phyloP scores from a whole-genome alignment of 2,113 vertebrate genomes.

The Pipa parva region DNA sequence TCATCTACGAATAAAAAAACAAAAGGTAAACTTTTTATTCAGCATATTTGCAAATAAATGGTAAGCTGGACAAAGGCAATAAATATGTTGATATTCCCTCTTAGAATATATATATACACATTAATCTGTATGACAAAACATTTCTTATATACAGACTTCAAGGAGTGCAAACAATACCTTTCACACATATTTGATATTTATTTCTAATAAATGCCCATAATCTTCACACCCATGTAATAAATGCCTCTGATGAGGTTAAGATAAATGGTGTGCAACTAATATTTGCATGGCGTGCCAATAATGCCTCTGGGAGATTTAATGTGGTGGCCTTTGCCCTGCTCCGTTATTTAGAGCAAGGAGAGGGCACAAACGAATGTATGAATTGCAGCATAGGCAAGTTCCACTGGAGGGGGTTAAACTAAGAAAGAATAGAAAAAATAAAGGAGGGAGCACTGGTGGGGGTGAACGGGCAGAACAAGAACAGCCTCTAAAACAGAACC shows the following conservation, averaged over 20 bases:
- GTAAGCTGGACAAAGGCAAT: no score
- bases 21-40: constrained; percentile 11
- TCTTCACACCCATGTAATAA: neutral
- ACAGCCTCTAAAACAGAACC: constrained; percentile 62
- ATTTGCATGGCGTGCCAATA: neutral
- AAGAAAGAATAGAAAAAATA: neutral
- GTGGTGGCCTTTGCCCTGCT: neutral
- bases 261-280: neutral
- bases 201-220: neutral
- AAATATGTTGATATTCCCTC: no score
- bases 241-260: neutral
- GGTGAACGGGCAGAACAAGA: neutral
- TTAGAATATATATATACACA: no score
- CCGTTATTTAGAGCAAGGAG: neutral
- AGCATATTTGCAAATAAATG: no score
- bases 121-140: no score
- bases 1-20: constrained; percentile 58
- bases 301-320: neutral
- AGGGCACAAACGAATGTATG: neutral
- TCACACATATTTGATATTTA: no score
- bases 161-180: no score
- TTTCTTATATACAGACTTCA: no score
- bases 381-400: neutral
- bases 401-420: neutral
- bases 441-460: neutral